phyloP scores from a whole-genome alignment of 2,888 invertebrate genomes.

The Bellardia bayeri region DNA sequence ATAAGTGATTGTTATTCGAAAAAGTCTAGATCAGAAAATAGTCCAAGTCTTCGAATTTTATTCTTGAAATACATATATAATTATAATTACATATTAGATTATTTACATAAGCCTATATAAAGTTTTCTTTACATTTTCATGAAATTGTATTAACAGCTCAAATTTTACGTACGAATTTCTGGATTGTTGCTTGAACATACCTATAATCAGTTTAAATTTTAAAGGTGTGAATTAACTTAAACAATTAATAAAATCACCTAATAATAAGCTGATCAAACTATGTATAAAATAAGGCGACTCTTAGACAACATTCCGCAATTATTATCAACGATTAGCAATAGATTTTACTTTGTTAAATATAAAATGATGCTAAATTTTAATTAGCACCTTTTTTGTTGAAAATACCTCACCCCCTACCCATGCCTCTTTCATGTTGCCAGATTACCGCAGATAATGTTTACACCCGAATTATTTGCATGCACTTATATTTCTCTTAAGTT shows the following conservation, averaged over 20 bases:
- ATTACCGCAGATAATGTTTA: not conserved
- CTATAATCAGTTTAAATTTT: not conserved
- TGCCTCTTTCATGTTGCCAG: not conserved
- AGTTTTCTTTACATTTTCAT: no score
- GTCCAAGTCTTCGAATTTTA: no score
- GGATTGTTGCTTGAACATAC: not conserved
- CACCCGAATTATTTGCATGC: not conserved
- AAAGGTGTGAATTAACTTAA: not conserved
- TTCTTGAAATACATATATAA: no score
- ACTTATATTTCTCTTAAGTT: not conserved
- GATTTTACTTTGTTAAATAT: not conserved
- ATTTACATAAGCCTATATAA: no score
- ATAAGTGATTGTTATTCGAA: no score
- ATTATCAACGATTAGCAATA: not conserved
- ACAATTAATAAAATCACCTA: not conserved
- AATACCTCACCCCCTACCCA: not conserved
- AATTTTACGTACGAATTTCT: not conserved
- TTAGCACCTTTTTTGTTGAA: not conserved
- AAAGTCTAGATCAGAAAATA: no score
- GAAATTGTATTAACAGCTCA: not conserved
- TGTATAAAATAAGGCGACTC: not conserved
- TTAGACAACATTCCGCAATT: not conserved
- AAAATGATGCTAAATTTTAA: not conserved
- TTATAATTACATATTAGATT: no score
- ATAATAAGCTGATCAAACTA: not conserved